phyloP scores from a whole-genome alignment of 2,113 vertebrate genomes.

The Bostrychus sinensis region DNA sequence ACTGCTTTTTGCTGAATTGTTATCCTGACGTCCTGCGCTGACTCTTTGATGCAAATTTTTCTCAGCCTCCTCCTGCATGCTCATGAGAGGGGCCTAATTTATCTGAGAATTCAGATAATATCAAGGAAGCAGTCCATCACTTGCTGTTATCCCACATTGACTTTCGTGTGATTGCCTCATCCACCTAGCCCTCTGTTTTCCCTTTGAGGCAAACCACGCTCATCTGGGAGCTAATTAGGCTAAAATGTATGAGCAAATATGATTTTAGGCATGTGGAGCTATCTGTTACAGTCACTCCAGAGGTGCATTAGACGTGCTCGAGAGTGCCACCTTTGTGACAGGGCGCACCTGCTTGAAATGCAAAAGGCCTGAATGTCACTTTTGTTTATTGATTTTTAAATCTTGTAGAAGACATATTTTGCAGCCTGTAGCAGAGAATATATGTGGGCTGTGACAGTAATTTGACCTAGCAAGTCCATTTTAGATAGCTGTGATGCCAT shows the following conservation, averaged over 20 bases:
- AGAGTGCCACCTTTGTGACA: constrained; percentile 43
- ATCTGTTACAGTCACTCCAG: constrained; percentile 49
- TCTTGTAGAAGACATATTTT: constrained; percentile 53
- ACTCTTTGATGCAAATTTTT: constrained; percentile 26
- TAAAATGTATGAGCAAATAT: constrained; percentile 53
- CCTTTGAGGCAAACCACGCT: constrained; percentile 45
- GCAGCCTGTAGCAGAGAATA: constrained; percentile 14
- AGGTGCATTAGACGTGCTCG: constrained; percentile 43
- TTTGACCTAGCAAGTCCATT: constrained; percentile 54
- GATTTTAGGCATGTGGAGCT: constrained; percentile 23
- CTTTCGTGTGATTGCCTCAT: constrained; percentile 47
- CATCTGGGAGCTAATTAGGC: constrained; percentile 48
- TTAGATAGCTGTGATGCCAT: constrained; percentile 29
- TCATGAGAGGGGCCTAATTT: constrained; percentile 27
- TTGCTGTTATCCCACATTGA: constrained; percentile 23
- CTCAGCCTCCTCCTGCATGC: constrained; percentile 22
- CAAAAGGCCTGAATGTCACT: constrained; percentile 68
- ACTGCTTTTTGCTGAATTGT: constrained; percentile 11
- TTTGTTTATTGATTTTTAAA: constrained; percentile 74
- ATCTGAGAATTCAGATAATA: constrained; percentile 41
- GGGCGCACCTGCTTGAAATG: constrained; percentile 57
- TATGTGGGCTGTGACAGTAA: constrained; percentile 25
- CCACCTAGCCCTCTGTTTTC: constrained; percentile 24
- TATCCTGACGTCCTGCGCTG: neutral
- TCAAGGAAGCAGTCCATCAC: constrained; percentile 55